Conservation (phyloP, 2,113 vertebrate species). For the Seriola aureovittata region DNA sequence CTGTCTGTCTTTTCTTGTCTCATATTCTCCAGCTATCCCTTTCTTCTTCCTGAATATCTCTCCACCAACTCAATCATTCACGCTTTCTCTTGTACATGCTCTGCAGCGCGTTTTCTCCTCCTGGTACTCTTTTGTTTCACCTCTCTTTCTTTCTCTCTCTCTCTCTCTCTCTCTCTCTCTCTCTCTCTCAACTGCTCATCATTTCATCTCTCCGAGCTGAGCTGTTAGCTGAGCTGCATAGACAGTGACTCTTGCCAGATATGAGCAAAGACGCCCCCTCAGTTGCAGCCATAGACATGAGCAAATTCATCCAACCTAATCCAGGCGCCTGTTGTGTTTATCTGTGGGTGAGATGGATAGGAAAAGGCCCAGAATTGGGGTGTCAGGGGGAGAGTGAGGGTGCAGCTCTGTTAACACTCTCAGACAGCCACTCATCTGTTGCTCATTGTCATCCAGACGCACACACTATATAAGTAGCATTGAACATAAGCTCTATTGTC, state of each 20-base stretch:
- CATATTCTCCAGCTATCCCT: slow-evolving; percentile 56
- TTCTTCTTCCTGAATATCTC: slow-evolving; percentile 57
- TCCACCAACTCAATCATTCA: slow-evolving; percentile 65
- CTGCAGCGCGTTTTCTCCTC: slow-evolving; percentile 38
- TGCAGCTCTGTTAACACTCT: slow-evolving; percentile 23
- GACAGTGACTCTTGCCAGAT: slow-evolving; percentile 53
- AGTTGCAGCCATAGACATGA: slow-evolving; percentile 53
- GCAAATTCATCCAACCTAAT: slow-evolving; percentile 54
- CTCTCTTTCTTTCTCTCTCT: slow-evolving; percentile 30
- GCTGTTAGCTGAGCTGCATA: slow-evolving; percentile 42
- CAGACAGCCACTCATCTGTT: slow-evolving; percentile 41
- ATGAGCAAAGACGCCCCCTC: slow-evolving; percentile 53
- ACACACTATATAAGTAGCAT: neutral
- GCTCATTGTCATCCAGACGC: slow-evolving; percentile 15
- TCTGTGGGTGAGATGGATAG: slow-evolving; percentile 41
- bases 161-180: slow-evolving; percentile 37
- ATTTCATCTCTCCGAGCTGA: slow-evolving; percentile 56
- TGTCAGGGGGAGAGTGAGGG: slow-evolving; percentile 28
- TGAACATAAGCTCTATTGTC: slow-evolving; percentile 15
- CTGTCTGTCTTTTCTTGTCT: slow-evolving; percentile 72
- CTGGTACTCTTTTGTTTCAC: slow-evolving; percentile 50
- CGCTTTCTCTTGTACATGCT: slow-evolving; percentile 52
- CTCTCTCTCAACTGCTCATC: slow-evolving; percentile 42
- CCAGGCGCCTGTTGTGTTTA: slow-evolving; percentile 65
- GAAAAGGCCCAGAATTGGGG: slow-evolving; percentile 11